Base-by-base conservation (phyloP, 2,113 vertebrate species). In the Rhodinocichla rosea region DNA sequence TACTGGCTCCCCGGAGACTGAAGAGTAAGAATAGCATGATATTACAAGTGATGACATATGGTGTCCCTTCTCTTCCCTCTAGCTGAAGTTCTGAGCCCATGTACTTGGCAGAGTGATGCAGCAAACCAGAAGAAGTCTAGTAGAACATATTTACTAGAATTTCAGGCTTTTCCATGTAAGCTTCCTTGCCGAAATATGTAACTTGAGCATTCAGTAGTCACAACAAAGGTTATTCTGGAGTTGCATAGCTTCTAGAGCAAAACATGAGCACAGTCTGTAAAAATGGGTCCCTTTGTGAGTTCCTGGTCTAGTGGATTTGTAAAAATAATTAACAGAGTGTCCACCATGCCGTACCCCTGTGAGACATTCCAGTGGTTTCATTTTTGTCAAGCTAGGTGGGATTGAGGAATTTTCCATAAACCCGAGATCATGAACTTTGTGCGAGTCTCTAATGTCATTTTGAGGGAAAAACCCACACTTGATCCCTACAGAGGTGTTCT, bases 21-120 rank as follows among this genome's bases (percentile, higher is more conserved):
- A 39, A n/a, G 0, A 7, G 68, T 65, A 93, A 95, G 68, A 91
- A 89, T 49, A 92, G 62, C 71, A 73, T 0, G 0, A 5, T 71
- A 73, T 68, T 89, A 67, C 0, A 0, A 84, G 64, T 70, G 94
- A 59, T 90, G 94, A 87, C 84, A 91, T 89, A 64, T 82, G 74
- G 53, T 89, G 77, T 89, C 65, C 69, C 57, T 91, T 89, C 73
- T 92, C 47, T 80, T 87, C 62, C 49, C 40, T 94, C 65, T 57
- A 91, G 78, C 69, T 91, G 81, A 53, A 87, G 53, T 81, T 91
- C 87, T 85, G 81, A 91, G 77, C 49, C 81, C 2, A 0, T 42
- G 37, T 65, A 35, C 89, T 95, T 94, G 76, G 83, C 87, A 94
- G 69, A 69, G 26, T 75, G 77, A 57, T 65, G 33, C 65, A 87